Percentiles rank a stretch among this genome's conserved stretches.
Conservation (phyloP, 1,140 invertebrate genomes). For the Hycleus phaleratus region DNA sequence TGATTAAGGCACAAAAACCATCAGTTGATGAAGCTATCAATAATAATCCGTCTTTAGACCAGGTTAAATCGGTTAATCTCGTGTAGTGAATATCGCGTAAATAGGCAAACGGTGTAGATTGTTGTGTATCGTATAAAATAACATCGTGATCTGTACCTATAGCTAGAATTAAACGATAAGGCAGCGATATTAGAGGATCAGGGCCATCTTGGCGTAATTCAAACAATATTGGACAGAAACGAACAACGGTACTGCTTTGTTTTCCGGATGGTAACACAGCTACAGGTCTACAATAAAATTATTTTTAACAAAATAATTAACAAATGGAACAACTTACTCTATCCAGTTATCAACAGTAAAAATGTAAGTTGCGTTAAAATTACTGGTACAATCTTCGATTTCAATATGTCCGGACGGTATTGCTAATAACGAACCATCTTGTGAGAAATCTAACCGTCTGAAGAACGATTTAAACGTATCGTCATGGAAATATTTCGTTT, state of each 20-base stretch:
- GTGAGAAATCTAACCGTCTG: constrained; percentile 76
- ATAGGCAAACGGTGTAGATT: constrained; percentile 72
- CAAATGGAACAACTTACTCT: constrained; percentile 49
- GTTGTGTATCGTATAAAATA: constrained; percentile 88
- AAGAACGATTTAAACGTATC: constrained; percentile 93
- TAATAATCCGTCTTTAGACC: constrained; percentile 79
- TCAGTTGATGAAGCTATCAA: constrained; percentile 88
- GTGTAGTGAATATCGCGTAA: constrained; percentile 92
- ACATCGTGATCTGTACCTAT: constrained; percentile 82
- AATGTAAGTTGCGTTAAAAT: constrained; percentile 68
- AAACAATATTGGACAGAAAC: constrained; percentile 75
- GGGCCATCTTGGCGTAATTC: constrained; percentile 52
- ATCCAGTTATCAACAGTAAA: constrained; percentile 67
- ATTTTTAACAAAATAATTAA: constrained; percentile 14
- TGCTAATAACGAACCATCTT: constrained; percentile 81
- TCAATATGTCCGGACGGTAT: constrained; percentile 75
- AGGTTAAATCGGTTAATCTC: constrained; percentile 81
- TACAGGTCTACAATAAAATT: constrained; percentile 57
- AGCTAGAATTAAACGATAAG: constrained; percentile 83
- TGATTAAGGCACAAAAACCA: constrained; percentile 88
- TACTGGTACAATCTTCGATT: constrained; percentile 51
- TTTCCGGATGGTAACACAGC: constrained; percentile 70
- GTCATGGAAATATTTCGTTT: constrained; percentile 78
- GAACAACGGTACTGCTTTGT: constrained; percentile 69
- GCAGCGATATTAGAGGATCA: constrained; percentile 52